Percentiles rank a stretch among this genome's conserved stretches.
Evolutionary conservation across 2,888 invertebrate species (phyloP).

Genomic region (Lasioglossum leucozonium): DNA sequence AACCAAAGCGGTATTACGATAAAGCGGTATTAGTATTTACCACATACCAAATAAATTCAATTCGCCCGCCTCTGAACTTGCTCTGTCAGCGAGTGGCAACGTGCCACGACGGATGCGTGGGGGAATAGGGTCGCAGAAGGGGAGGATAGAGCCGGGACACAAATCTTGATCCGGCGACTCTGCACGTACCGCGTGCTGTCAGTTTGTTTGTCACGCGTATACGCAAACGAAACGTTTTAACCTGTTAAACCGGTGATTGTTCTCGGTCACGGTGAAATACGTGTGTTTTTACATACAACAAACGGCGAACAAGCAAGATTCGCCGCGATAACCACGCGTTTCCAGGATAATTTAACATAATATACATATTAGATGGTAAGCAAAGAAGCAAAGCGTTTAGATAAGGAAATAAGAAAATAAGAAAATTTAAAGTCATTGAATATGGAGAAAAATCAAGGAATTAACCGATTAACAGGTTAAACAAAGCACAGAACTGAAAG

Average conservation of each 20-base stretch:
- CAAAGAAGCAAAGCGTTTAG: not conserved
- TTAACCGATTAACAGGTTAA: not conserved
- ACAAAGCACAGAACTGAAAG: slow-evolving; percentile 15
- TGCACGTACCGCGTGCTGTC: not conserved
- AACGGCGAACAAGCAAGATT: not conserved
- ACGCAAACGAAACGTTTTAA: not conserved
- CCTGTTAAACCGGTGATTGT: not conserved
- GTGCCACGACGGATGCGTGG: too few relatives aligned
- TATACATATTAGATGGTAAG: not conserved
- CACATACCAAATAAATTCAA: not conserved
- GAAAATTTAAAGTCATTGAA: not conserved
- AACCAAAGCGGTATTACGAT: not conserved
- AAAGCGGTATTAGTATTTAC: not conserved
- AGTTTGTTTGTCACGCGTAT: not conserved
- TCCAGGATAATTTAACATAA: not conserved
- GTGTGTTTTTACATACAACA: not conserved
- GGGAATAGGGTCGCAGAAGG: too few relatives aligned
- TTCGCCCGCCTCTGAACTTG: not conserved
- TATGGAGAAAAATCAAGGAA: not conserved
- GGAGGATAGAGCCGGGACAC: too few relatives aligned
- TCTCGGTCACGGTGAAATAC: not conserved
- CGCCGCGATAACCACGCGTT: not conserved
- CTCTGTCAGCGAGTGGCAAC: not conserved
- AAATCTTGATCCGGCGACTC: too few relatives aligned
- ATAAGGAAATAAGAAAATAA: not conserved